phyloP scores from a whole-genome alignment of 2,797 vertebrate species.

The Xenops minutus region DNA sequence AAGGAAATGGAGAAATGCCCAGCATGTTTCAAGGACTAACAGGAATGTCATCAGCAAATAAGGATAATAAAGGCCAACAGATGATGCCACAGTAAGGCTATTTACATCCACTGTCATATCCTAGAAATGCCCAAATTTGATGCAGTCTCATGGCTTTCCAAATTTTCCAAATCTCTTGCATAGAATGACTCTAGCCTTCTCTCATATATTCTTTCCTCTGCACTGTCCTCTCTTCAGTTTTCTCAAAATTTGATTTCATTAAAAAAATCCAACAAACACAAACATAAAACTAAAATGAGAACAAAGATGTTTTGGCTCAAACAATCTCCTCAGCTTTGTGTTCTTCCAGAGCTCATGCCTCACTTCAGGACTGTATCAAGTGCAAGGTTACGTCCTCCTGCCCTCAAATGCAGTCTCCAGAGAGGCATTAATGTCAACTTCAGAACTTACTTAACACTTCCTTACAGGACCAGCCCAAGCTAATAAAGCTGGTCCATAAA shows the following conservation, averaged over 20 bases:
- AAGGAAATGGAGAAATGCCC: slow-evolving; percentile 19
- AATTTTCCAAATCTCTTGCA: neutral
- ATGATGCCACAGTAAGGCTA: neutral
- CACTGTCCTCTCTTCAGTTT: neutral
- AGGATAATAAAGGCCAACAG: neutral
- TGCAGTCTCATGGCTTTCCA: neutral
- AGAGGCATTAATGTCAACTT: neutral
- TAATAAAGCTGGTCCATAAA: neutral
- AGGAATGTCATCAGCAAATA: slow-evolving; percentile 26
- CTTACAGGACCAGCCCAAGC: neutral
- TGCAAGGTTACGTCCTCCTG: accelerated
- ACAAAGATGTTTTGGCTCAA: neutral
- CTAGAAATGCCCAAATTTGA: neutral
- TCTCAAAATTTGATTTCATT: neutral
- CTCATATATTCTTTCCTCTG: neutral
- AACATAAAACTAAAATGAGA: neutral
- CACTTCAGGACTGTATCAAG: neutral
- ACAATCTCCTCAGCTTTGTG: neutral
- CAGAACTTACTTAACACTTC: neutral
- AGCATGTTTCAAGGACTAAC: slow-evolving; percentile 36
- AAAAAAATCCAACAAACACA: neutral
- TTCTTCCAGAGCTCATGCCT: neutral
- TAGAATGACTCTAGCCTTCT: neutral
- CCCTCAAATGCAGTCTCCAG: neutral
- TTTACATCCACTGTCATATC: neutral